Percentiles rank a stretch among this genome's conserved stretches.
These are phyloP conservation scores for Pomatorhinus ruficollis DNA, from an alignment of 2,113 vertebrate genomes.

Conservation along the genomic window DNA sequence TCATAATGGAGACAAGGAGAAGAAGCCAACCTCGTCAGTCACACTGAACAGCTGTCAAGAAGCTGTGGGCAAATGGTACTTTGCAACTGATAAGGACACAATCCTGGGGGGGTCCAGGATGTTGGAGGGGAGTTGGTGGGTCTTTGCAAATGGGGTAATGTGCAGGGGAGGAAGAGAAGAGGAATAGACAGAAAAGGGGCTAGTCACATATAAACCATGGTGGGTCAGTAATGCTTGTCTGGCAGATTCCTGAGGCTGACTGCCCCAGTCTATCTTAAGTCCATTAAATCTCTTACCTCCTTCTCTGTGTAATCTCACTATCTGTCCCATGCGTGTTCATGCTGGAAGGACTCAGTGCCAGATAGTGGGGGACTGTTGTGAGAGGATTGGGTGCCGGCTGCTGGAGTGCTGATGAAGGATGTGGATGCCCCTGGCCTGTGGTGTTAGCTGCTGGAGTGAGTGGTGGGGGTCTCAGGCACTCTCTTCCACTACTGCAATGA, in stretches of 20 bases:
- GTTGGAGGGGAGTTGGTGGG: background rate
- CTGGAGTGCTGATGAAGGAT: background rate
- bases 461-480: background rate
- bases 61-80: background rate
- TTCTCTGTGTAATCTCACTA: background rate
- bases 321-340: accelerated
- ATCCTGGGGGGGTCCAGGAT: accelerated
- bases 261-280: background rate
- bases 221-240: accelerated
- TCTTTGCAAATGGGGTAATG: background rate
- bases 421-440: background rate
- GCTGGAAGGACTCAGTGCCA: background rate
- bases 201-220: accelerated
- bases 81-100: background rate
- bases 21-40: background rate
- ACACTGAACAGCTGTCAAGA: background rate
- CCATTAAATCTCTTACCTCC: background rate
- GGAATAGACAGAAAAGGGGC: background rate
- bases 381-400: background rate
- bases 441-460: accelerated
- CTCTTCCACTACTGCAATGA: background rate
- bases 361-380: accelerated
- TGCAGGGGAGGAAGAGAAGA: background rate
- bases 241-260: background rate
- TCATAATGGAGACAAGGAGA: background rate